phyloP scores from a whole-genome alignment of 2,797 vertebrate species.

The Characodon lateralis region DNA sequence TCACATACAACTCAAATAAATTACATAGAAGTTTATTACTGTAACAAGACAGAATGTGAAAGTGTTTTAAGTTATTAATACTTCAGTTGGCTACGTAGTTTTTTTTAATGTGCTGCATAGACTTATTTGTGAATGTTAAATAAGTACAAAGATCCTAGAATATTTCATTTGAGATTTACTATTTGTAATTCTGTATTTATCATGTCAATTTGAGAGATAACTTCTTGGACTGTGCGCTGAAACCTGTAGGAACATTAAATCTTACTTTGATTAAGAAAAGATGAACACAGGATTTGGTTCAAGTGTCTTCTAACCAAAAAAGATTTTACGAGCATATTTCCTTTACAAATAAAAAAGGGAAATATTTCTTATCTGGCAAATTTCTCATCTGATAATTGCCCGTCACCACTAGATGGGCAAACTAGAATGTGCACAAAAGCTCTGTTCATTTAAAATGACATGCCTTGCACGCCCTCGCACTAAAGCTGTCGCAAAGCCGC shows the following conservation, averaged over 20 bases:
- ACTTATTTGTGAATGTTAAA: neutral
- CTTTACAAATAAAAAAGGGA: constrained; percentile 9
- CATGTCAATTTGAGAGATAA: neutral
- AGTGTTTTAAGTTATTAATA: neutral
- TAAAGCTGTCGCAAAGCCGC: constrained; percentile 78
- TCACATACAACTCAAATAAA: too few species aligned
- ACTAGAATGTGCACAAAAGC: constrained; percentile 61
- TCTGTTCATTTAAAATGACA: constrained; percentile 72
- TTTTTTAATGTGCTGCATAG: neutral
- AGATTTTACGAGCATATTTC: constrained; percentile 22
- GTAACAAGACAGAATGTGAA: neutral
- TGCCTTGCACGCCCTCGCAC: constrained; percentile 72
- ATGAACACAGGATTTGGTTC: constrained; percentile 11
- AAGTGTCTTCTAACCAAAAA: constrained; percentile 19
- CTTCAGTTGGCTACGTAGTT: neutral
- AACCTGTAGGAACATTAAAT: constrained; percentile 15
- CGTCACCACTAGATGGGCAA: constrained; percentile 64
- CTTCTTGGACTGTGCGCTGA: neutral
- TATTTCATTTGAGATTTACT: neutral
- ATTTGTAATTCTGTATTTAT: neutral
- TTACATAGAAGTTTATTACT: too few species aligned
- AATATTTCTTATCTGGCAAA: constrained; percentile 49
- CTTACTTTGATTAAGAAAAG: constrained; percentile 7
- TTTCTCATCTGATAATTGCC: constrained; percentile 60
- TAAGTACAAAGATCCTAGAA: neutral